A percentile compares a stretch with the other conserved stretches of the same genome.
phyloP scores from a whole-genome alignment of 2,888 invertebrate species.

The Alviniconcha strummeri region DNA sequence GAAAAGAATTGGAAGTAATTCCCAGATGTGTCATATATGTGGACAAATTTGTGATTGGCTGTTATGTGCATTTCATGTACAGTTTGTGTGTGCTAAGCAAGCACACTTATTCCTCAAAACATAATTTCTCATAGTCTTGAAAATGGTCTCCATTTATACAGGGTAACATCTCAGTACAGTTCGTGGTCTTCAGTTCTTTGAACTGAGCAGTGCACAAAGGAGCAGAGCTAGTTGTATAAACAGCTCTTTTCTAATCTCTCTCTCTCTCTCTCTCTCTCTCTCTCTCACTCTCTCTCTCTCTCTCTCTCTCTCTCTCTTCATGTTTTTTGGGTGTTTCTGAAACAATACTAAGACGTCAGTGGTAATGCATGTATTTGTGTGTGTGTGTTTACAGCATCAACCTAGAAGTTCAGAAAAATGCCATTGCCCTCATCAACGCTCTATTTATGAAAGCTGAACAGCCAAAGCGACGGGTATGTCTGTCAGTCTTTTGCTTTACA shows the following conservation, averaged over 20 bases:
- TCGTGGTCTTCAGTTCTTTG: too few relatives aligned
- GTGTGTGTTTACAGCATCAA: slow-evolving; percentile 50
- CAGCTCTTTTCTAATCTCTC: neutral
- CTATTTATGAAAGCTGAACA: slow-evolving; percentile 90
- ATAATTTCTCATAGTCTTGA: too few relatives aligned
- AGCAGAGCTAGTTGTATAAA: neutral
- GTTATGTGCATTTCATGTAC: too few relatives aligned
- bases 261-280: neutral
- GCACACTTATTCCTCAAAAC: too few relatives aligned
- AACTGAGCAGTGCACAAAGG: too few relatives aligned
- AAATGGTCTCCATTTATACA: too few relatives aligned
- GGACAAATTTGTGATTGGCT: too few relatives aligned
- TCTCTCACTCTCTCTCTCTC: neutral
- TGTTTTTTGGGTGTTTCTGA: neutral
- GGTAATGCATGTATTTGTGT: neutral
- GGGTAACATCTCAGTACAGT: too few relatives aligned
- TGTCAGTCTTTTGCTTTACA: neutral
- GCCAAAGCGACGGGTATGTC: slow-evolving; percentile 81
- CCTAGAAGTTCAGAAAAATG: slow-evolving; percentile 92
- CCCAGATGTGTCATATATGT: too few relatives aligned
- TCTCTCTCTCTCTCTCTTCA: neutral
- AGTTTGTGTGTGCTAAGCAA: too few relatives aligned
- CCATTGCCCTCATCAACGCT: slow-evolving; percentile 95
- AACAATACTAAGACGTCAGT: neutral
- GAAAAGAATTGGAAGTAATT: too few relatives aligned